Percentiles rank a stretch among this genome's conserved stretches.
Conservation (phyloP, 2,113 vertebrate species). For the Capreolus pygargus region DNA sequence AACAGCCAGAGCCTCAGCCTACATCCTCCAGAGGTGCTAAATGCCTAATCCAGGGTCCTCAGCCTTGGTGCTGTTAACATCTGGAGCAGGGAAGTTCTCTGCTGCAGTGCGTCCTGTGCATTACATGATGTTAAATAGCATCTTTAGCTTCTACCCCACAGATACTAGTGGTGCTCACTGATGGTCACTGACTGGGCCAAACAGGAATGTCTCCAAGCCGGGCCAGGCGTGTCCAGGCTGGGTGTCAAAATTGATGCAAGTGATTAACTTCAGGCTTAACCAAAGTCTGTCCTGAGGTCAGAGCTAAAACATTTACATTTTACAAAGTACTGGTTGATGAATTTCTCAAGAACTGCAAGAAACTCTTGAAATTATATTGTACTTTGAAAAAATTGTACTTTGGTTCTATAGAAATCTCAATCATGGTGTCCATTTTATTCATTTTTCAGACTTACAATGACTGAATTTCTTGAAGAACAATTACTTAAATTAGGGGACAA, state of each 20-base stretch:
- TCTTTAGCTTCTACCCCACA: neutral
- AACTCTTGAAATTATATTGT: neutral
- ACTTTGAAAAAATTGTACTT: neutral
- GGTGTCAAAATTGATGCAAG: accelerated
- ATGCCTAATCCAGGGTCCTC: accelerated
- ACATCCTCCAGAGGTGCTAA: accelerated
- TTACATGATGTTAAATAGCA: accelerated
- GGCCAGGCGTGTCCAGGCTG: neutral
- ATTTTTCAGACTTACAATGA: neutral
- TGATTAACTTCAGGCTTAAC: neutral
- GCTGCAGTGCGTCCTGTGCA: accelerated
- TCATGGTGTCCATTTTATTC: too few relatives aligned
- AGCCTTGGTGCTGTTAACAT: accelerated
- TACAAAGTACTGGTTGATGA: neutral
- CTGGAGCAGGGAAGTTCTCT: accelerated
- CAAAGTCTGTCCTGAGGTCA: neutral
- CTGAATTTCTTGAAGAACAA: neutral
- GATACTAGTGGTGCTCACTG: too few relatives aligned
- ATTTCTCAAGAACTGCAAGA: neutral
- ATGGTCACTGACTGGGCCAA: neutral
- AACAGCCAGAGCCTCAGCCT: accelerated
- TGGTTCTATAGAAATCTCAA: neutral
- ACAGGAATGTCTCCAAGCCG: neutral
- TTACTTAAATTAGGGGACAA: neutral
- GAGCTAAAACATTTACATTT: neutral